These are phyloP conservation scores for Poecilia velifera DNA, from an alignment of 2,797 vertebrate species.

Conservation along the genomic window DNA sequence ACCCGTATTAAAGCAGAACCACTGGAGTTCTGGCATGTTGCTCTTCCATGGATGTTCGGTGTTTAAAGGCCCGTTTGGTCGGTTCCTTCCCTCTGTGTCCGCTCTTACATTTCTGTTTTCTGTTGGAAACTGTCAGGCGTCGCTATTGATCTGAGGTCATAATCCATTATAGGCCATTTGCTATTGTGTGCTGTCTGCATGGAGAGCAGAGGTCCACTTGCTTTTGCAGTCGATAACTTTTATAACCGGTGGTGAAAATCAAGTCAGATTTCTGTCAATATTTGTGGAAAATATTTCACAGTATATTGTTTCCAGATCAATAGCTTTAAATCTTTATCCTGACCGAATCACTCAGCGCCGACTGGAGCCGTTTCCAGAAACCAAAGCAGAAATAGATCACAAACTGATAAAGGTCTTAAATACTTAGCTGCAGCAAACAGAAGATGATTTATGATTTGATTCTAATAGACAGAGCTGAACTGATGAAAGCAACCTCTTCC, in stretches of 20 bases:
- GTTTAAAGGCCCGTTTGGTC: background rate
- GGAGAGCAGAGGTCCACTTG: constrained; percentile 27
- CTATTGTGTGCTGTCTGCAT: constrained; percentile 35
- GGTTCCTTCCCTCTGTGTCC: too few species aligned
- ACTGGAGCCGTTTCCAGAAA: constrained; percentile 6
- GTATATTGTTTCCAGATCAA: constrained; percentile 39
- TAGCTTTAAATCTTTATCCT: constrained; percentile 44
- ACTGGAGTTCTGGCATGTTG: background rate
- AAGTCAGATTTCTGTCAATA: constrained; percentile 51
- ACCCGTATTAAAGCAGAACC: background rate
- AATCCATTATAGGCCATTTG: constrained; percentile 45
- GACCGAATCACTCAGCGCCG: constrained; percentile 12
- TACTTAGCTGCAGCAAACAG: constrained; percentile 12
- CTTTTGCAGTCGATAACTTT: constrained; percentile 54
- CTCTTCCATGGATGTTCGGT: background rate
- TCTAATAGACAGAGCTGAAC: constrained; percentile 32
- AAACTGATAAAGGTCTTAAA: background rate
- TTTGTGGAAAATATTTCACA: constrained; percentile 39
- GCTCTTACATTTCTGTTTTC: constrained; percentile 5
- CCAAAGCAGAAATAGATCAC: background rate
- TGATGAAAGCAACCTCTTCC: constrained; percentile 46
- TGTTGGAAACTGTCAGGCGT: constrained; percentile 34
- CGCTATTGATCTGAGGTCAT: constrained; percentile 44
- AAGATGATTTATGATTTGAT: constrained; percentile 34
- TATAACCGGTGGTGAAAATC: constrained; percentile 36